These are phyloP conservation scores for Iselma pallidipennis DNA, from an alignment of 2,888 invertebrate genomes.

Conservation along the genomic window DNA sequence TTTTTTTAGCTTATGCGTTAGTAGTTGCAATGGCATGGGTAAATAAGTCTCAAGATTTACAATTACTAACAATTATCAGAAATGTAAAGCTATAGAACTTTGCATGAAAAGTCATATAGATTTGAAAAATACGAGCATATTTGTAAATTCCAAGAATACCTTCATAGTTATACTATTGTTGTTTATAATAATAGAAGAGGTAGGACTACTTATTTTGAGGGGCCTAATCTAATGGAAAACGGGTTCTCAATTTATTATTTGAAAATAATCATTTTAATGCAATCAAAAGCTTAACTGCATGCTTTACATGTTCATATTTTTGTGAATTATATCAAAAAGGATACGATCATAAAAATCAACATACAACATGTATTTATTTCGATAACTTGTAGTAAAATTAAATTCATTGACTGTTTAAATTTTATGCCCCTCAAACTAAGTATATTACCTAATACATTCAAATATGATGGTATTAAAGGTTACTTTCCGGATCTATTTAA, in stretches of 20 bases:
- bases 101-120: too few relatives aligned
- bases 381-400: constrained; percentile 9
- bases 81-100: too few relatives aligned
- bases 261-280: constrained; percentile 17
- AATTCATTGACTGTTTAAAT: constrained; percentile 22
- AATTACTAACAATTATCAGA: too few relatives aligned
- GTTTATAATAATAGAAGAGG: too few relatives aligned
- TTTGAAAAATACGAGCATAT: too few relatives aligned
- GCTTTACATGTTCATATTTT: constrained; percentile 11
- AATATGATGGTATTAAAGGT: constrained; percentile 8
- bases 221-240: too few relatives aligned
- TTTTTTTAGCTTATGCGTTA: too few relatives aligned
- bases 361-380: constrained; percentile 15
- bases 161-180: too few relatives aligned
- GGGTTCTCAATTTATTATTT: constrained; percentile 10
- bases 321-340: constrained; percentile 19
- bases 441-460: constrained; percentile 17
- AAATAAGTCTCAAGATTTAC: too few relatives aligned
- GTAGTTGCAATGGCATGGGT: too few relatives aligned
- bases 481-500: constrained; percentile 23
- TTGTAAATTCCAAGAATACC: too few relatives aligned
- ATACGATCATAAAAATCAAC: background rate
- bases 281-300: constrained; percentile 9
- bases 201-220: too few relatives aligned
- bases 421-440: constrained; percentile 11